Evolutionary conservation across 2,797 vertebrate genomes (phyloP).

Genomic region (Sebastes kiyomatsui): DNA sequence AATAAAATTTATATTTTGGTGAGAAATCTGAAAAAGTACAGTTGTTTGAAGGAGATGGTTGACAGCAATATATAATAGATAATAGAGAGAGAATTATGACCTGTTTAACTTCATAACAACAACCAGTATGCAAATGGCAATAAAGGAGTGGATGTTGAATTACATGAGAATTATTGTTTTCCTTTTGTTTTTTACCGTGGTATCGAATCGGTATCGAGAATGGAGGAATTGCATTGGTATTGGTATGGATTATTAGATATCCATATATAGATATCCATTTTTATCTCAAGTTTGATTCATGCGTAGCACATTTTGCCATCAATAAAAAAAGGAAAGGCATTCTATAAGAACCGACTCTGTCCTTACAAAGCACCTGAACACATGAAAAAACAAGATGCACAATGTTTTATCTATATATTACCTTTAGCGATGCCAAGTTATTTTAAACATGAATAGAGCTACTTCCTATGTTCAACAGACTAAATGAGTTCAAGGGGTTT

Average conservation of each 20-base stretch:
- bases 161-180: not conserved
- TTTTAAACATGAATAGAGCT: not conserved
- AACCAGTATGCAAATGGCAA: not conserved
- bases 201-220: not conserved
- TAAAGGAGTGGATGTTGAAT: not conserved
- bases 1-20: not conserved
- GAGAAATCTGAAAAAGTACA: not conserved
- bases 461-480: not conserved
- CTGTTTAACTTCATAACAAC: not conserved
- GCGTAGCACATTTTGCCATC: not conserved
- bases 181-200: not conserved
- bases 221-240: too few species aligned
- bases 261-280: too few species aligned
- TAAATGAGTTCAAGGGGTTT: not conserved
- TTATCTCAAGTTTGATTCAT: not conserved
- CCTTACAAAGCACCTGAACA: not conserved
- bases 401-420: not conserved
- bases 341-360: not conserved
- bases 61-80: too few species aligned
- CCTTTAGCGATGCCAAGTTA: not conserved
- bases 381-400: not conserved
- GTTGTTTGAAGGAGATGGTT: too few species aligned
- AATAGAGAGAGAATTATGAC: not conserved
- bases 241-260: too few species aligned
- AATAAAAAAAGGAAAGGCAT: not conserved